These are phyloP conservation scores for Ptilodon capucinus DNA, from an alignment of 2,888 invertebrate species.

Conservation along the genomic window DNA sequence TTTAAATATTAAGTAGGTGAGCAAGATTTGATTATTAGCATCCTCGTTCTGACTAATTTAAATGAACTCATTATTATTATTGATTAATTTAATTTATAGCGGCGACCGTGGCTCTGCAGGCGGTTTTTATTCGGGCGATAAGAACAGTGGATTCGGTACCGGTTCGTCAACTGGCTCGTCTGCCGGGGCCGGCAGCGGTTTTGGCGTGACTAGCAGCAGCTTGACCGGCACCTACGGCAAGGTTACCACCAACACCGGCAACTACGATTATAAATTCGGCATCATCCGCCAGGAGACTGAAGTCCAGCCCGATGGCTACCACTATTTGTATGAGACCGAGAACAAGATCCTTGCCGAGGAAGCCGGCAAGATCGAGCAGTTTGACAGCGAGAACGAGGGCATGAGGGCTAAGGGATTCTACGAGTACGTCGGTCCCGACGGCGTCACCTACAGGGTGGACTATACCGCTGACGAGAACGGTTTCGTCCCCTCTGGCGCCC, in stretches of 20 bases:
- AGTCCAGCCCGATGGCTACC: slow-evolving; percentile 64
- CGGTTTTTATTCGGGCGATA: slow-evolving; percentile 38
- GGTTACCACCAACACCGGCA: neutral
- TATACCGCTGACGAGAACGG: slow-evolving; percentile 76
- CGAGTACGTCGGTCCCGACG: slow-evolving; percentile 70
- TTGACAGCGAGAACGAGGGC: slow-evolving; percentile 53
- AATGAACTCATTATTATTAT: neutral
- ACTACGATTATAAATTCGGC: slow-evolving; percentile 68
- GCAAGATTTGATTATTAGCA: neutral
- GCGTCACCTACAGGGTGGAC: slow-evolving; percentile 73
- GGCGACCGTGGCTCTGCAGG: slow-evolving; percentile 48
- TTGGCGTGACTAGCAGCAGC: neutral
- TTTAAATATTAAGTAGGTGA: neutral
- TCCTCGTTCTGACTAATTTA: neutral
- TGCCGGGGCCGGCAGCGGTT: neutral
- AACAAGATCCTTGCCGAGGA: slow-evolving; percentile 76
- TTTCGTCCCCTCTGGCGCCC: slow-evolving; percentile 61
- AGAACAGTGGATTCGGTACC: slow-evolving; percentile 14
- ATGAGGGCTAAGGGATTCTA: slow-evolving; percentile 70
- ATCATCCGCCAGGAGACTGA: slow-evolving; percentile 71
- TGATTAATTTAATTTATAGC: slow-evolving; percentile 5
- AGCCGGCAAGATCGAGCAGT: slow-evolving; percentile 61
- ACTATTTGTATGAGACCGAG: slow-evolving; percentile 76
- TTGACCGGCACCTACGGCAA: slow-evolving; percentile 8
- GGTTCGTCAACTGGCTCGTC: neutral